Evolutionary conservation across 92 coral and sea anemone genomes (phyloP).

Genomic region (Pocillopora grandis): DNA sequence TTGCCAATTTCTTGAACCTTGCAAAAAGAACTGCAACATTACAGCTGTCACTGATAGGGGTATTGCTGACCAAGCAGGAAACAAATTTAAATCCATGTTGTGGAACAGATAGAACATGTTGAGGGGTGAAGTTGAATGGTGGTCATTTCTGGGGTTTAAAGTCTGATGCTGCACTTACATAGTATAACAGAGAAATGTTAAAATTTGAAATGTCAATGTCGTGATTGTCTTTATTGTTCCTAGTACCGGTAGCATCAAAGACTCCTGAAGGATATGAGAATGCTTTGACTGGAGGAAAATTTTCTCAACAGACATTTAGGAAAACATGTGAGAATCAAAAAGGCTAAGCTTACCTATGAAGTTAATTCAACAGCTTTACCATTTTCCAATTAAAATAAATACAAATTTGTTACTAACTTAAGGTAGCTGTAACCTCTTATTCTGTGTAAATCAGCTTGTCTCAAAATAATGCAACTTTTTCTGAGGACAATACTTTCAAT

Average conservation of each 20-base stretch:
- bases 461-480: constrained; percentile 22
- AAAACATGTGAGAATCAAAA: not conserved
- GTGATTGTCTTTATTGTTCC: not conserved
- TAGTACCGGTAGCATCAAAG: not conserved
- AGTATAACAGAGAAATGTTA: no score
- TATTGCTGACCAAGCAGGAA: no score
- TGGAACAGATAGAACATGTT: no score
- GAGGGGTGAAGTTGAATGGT: not conserved
- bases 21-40: no score
- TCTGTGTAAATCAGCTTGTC: not conserved
- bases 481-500: not conserved
- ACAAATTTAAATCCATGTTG: no score
- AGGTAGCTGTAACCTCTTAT: not conserved
- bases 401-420: constrained; percentile 1
- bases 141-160: not conserved
- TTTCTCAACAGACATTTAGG: not conserved
- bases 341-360: not conserved
- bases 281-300: not conserved
- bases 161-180: no score
- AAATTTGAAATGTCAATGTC: no score
- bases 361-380: not conserved
- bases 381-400: constrained; percentile 32
- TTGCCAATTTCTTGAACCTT: no score
- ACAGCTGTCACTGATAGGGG: no score
- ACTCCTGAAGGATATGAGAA: not conserved